Evolutionary conservation across 2,113 vertebrate genomes (phyloP).

Genomic region (Leptosomus discolor): DNA sequence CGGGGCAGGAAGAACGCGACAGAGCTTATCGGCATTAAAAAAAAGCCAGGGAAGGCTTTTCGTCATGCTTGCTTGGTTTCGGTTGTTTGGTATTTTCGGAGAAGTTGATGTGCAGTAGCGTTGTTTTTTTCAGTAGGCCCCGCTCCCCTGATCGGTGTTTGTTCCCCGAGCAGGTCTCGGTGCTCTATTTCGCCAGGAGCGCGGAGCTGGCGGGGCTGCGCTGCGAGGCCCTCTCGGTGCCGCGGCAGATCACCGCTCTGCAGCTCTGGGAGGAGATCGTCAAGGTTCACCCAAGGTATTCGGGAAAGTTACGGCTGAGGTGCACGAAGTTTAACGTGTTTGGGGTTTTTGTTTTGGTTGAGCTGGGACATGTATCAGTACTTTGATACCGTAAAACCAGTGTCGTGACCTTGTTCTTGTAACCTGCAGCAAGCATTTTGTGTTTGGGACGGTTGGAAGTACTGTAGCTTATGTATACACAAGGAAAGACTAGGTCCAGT

Average conservation of each 20-base stretch:
- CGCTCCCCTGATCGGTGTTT: not conserved
- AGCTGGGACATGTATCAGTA: accelerated
- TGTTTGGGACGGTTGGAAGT: not conserved
- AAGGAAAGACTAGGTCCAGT: not conserved
- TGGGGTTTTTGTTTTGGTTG: no score
- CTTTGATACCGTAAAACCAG: accelerated
- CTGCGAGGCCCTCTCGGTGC: slow-evolving; percentile 77
- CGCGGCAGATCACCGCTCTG: slow-evolving; percentile 74
- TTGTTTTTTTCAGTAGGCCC: not conserved
- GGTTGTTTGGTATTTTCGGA: not conserved
- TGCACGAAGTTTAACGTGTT: accelerated
- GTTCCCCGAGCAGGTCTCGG: slow-evolving; percentile 57
- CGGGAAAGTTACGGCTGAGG: not conserved
- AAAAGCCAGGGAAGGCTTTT: not conserved
- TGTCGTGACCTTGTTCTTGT: not conserved
- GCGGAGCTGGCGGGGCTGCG: slow-evolving; percentile 85
- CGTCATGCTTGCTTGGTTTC: not conserved
- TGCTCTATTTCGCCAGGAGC: slow-evolving; percentile 92
- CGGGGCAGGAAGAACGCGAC: no score
- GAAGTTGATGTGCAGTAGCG: not conserved
- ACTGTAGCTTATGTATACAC: accelerated
- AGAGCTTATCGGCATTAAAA: not conserved
- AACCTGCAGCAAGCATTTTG: accelerated
- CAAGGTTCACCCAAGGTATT: slow-evolving; percentile 83
- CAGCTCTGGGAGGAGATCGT: slow-evolving; percentile 88